Percentiles rank a stretch among this genome's conserved stretches.
These are phyloP conservation scores for Pristiophorus japonicus DNA, from an alignment of 2,113 vertebrate genomes.

Conservation along the genomic window DNA sequence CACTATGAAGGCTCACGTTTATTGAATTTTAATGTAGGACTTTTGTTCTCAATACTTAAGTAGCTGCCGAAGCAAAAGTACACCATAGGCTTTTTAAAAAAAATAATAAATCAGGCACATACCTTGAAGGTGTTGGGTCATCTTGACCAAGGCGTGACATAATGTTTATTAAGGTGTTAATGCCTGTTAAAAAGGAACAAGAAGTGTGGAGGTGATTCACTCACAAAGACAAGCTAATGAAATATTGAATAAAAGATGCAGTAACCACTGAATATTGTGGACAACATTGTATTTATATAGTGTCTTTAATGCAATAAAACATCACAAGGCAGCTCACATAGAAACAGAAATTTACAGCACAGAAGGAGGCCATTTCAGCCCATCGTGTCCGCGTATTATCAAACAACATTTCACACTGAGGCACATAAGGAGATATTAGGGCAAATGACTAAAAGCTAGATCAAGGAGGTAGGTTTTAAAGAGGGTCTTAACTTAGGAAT, in stretches of 20 bases:
- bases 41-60: background rate
- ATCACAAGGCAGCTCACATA: too few relatives aligned
- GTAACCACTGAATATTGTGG: background rate
- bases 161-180: constrained; percentile 98
- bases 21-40: background rate
- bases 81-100: background rate
- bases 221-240: background rate
- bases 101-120: constrained; percentile 43
- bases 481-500: too few relatives aligned
- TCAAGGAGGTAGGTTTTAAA: too few relatives aligned
- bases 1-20: background rate
- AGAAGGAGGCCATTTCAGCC: too few relatives aligned
- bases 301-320: too few relatives aligned
- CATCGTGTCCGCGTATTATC: too few relatives aligned
- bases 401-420: too few relatives aligned
- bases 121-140: constrained; percentile 96
- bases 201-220: background rate
- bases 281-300: too few relatives aligned
- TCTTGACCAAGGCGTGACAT: constrained; percentile 99
- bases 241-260: background rate
- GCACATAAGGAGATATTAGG: too few relatives aligned
- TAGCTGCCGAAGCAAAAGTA: background rate
- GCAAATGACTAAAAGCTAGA: too few relatives aligned
- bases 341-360: too few relatives aligned
- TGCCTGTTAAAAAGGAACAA: constrained; percentile 64